These are phyloP conservation scores for Cynodonichthys magdalenae DNA, from an alignment of 2,797 vertebrate genomes.

Conservation along the genomic window DNA sequence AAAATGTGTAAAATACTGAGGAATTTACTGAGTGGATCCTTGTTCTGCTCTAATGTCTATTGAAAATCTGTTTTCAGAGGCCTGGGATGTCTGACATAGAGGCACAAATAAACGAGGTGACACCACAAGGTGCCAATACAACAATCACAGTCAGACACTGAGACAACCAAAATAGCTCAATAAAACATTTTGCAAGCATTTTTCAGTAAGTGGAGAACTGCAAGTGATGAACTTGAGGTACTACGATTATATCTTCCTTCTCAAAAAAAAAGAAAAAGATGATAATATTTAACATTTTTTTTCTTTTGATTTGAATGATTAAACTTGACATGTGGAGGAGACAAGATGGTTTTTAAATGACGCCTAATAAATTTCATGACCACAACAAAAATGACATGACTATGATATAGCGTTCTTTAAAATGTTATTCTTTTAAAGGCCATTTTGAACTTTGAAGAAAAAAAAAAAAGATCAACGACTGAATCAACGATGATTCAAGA, in stretches of 20 bases:
- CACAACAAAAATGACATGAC: slow-evolving; percentile 26
- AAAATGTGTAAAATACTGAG: too few species aligned
- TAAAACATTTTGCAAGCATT: slow-evolving; percentile 86
- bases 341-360: slow-evolving; percentile 38
- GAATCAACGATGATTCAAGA: slow-evolving; percentile 13
- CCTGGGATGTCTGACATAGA: slow-evolving; percentile 61
- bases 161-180: slow-evolving; percentile 60
- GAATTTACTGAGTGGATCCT: background rate
- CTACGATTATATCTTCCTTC: slow-evolving; percentile 43
- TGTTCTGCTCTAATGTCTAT: background rate
- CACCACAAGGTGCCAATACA: slow-evolving; percentile 52
- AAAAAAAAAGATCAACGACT: slow-evolving; percentile 5
- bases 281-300: slow-evolving; percentile 16
- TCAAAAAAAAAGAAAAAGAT: slow-evolving; percentile 5
- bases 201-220: slow-evolving; percentile 68
- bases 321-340: slow-evolving; percentile 31
- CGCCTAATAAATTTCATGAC: slow-evolving; percentile 25
- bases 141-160: slow-evolving; percentile 57
- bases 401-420: slow-evolving; percentile 11
- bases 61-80: slow-evolving; percentile 16
- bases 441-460: background rate
- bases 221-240: slow-evolving; percentile 69
- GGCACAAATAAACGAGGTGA: slow-evolving; percentile 52
- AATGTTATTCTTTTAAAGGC: background rate
- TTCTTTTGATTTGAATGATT: slow-evolving; percentile 44